Percentiles rank a stretch among this genome's conserved stretches.
Evolutionary conservation across 1,140 invertebrate genomes (phyloP).

Genomic region (Drosophila parabipectinata): DNA sequence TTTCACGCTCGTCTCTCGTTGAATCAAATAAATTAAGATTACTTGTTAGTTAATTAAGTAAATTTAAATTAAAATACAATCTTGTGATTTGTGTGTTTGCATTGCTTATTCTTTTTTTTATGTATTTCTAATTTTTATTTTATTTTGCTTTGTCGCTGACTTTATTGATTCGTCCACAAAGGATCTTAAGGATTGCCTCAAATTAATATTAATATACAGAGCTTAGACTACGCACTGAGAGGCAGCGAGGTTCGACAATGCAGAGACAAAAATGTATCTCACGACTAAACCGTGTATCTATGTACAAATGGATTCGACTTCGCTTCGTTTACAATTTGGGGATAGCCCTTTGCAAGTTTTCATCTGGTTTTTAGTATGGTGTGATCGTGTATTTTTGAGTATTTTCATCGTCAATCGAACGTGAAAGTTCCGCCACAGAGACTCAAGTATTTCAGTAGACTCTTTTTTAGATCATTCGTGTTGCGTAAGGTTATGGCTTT

Average conservation of each 20-base stretch:
- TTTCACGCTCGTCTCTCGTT: slow-evolving; percentile 55
- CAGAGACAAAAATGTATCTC: slow-evolving; percentile 36
- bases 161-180: slow-evolving; percentile 32
- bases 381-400: slow-evolving; percentile 76
- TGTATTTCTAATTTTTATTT: slow-evolving; percentile 3
- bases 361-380: slow-evolving; percentile 18
- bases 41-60: slow-evolving; percentile 47
- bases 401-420: slow-evolving; percentile 54
- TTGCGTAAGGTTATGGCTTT: slow-evolving; percentile 29
- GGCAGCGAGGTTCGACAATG: slow-evolving; percentile 79
- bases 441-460: slow-evolving; percentile 74
- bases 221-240: slow-evolving; percentile 76
- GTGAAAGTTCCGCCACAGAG: slow-evolving; percentile 54
- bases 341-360: slow-evolving; percentile 66
- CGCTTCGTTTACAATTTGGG: slow-evolving; percentile 15
- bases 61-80: slow-evolving; percentile 61
- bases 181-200: slow-evolving; percentile 3
- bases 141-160: slow-evolving; percentile 25
- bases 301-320: slow-evolving; percentile 60
- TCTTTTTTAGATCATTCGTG: slow-evolving; percentile 16
- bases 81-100: slow-evolving; percentile 52
- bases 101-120: slow-evolving; percentile 14
- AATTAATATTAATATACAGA: slow-evolving; percentile 41
- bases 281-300: slow-evolving; percentile 46
- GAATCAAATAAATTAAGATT: slow-evolving; percentile 58